Percentiles rank a stretch among this genome's conserved stretches.
phyloP scores from a whole-genome alignment of 1,140 invertebrate genomes.

The Magallana ariakensis region DNA sequence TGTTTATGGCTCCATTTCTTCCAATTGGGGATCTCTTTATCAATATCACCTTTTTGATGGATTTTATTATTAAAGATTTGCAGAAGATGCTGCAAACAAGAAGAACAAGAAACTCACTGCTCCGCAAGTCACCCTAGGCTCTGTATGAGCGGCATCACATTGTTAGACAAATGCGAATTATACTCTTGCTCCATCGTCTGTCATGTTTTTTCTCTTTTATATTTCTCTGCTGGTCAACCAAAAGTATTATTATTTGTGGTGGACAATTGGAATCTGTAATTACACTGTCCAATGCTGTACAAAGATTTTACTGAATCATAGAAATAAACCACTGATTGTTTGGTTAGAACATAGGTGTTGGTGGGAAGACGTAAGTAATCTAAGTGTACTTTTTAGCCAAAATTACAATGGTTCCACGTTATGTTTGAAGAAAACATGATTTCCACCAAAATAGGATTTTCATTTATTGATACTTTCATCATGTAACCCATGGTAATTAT shows the following conservation, averaged over 20 bases:
- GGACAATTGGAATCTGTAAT: slow-evolving; percentile 4
- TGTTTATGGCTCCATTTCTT: slow-evolving; percentile 48
- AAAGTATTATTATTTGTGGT: slow-evolving; percentile 14
- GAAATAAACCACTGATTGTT: neutral
- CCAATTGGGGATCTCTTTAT: slow-evolving; percentile 56
- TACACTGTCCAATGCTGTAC: neutral
- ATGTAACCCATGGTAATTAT: slow-evolving; percentile 2
- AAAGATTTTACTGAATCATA: neutral
- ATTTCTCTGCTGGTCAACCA: slow-evolving; percentile 23
- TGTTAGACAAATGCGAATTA: slow-evolving; percentile 49
- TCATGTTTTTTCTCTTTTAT: slow-evolving; percentile 17
- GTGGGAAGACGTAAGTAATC: neutral
- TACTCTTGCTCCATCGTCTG: slow-evolving; percentile 50
- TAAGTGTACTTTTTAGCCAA: neutral
- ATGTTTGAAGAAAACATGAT: neutral
- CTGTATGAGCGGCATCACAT: slow-evolving; percentile 51
- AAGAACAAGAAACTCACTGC: slow-evolving; percentile 49
- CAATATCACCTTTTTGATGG: slow-evolving; percentile 54
- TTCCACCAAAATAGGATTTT: slow-evolving; percentile 18
- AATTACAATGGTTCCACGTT: neutral
- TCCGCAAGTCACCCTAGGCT: slow-evolving; percentile 42
- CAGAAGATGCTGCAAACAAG: slow-evolving; percentile 44
- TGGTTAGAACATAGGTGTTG: neutral
- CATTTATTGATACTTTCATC: neutral
- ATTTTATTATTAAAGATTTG: slow-evolving; percentile 57